Conservation (phyloP, 2,113 vertebrate species). For the Prionailurus viverrinus region DNA sequence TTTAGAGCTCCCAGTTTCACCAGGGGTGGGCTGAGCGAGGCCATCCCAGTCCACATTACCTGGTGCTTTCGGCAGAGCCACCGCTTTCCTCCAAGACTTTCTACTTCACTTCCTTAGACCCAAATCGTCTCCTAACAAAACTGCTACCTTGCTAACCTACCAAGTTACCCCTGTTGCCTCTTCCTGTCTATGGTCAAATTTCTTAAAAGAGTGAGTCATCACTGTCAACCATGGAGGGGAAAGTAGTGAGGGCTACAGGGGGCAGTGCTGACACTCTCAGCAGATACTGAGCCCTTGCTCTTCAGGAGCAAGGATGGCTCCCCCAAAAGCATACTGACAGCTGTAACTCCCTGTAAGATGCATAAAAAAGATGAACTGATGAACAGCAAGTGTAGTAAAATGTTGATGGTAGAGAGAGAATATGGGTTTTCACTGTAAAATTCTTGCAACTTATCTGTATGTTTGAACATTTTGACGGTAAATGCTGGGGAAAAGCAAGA, state of each 20-base stretch:
- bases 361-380: background rate
- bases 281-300: background rate
- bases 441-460: background rate
- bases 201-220: background rate
- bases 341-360: slow-evolving; percentile 1
- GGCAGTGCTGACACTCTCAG: background rate
- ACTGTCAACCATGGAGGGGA: background rate
- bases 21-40: background rate
- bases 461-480: background rate
- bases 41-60: background rate
- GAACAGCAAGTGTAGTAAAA: background rate
- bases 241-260: background rate
- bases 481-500: background rate
- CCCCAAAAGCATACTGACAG: background rate
- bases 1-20: background rate
- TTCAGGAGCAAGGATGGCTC: background rate
- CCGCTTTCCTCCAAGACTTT: background rate
- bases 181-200: background rate
- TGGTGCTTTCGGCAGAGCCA: background rate
- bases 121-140: slow-evolving; percentile 19
- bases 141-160: background rate
- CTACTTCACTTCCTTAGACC: background rate
- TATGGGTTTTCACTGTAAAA: background rate
- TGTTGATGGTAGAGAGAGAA: slow-evolving; percentile 23
- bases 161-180: background rate